A percentile compares a stretch with the other conserved stretches of the same genome.
These are phyloP conservation scores for Thamnophis sirtalis DNA, from an alignment of 2,113 vertebrate genomes.

Conservation along the genomic window DNA sequence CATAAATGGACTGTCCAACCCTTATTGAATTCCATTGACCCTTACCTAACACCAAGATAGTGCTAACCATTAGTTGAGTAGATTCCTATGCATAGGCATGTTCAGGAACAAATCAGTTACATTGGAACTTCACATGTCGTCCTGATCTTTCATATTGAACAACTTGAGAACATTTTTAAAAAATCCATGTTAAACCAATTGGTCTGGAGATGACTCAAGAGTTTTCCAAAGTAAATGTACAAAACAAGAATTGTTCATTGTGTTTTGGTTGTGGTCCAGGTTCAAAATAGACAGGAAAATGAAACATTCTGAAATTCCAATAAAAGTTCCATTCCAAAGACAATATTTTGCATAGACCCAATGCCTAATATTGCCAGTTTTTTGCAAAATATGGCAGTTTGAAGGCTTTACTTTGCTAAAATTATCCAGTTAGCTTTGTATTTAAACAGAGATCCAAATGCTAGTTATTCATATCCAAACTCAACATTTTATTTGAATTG, in stretches of 20 bases:
- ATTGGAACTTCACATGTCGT: too few species aligned
- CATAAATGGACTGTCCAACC: too few species aligned
- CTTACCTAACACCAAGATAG: too few species aligned
- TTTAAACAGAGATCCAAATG: background rate
- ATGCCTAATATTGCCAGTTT: background rate
- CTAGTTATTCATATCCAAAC: background rate
- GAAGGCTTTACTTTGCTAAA: background rate
- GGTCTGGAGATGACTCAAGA: background rate
- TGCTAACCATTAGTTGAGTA: too few species aligned
- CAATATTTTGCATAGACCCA: background rate
- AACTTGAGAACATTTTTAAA: background rate
- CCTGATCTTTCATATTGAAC: too few species aligned
- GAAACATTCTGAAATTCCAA: background rate
- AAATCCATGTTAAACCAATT: background rate
- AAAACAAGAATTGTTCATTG: background rate
- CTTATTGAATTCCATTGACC: too few species aligned
- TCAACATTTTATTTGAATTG: background rate
- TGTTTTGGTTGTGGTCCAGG: background rate
- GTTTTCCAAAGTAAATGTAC: background rate
- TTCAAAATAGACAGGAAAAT: background rate
- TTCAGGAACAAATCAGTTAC: too few species aligned
- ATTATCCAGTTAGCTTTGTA: background rate
- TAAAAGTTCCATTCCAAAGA: background rate
- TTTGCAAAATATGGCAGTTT: background rate
- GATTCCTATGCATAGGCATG: too few species aligned